Conservation (phyloP, 2,888 invertebrate species). For the Nematopogon swammerdamellus region DNA sequence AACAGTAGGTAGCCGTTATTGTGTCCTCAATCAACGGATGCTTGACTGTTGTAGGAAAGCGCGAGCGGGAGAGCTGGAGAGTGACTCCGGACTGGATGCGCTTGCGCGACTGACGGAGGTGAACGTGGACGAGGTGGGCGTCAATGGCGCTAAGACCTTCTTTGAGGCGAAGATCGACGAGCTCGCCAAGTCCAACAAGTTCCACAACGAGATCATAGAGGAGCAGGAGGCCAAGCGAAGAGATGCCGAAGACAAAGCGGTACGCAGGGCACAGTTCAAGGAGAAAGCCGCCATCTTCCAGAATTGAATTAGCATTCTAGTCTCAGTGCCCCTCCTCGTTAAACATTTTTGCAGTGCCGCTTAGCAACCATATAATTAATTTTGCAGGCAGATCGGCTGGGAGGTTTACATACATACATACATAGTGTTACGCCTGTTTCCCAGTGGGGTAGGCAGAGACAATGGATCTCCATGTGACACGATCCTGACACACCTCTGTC, state of each 20-base stretch:
- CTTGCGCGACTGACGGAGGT: slow-evolving; percentile 87
- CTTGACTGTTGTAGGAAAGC: no score
- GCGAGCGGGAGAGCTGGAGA: slow-evolving; percentile 83
- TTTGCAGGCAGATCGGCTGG: no score
- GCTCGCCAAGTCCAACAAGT: slow-evolving; percentile 77
- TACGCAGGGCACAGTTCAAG: slow-evolving; percentile 79
- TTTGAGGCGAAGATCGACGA: slow-evolving; percentile 96
- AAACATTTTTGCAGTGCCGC: no score
- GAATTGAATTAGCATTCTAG: slow-evolving; percentile 19
- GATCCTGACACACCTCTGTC: no score
- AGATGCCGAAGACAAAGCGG: slow-evolving; percentile 79
- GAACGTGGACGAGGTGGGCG: slow-evolving; percentile 91
- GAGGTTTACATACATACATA: no score
- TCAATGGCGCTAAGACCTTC: slow-evolving; percentile 91
- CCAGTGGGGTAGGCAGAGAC: no score
- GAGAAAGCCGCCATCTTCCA: slow-evolving; percentile 84
- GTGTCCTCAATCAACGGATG: no score
- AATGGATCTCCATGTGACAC: no score
- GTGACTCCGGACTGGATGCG: slow-evolving; percentile 82
- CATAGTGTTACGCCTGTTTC: no score
- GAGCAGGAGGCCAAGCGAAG: slow-evolving; percentile 88
- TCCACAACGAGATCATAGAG: slow-evolving; percentile 88
- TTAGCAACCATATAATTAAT: no score
- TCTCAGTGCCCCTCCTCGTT: no score
- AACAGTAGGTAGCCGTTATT: no score